These are phyloP conservation scores for Stictonetta naevosa DNA, from an alignment of 2,113 vertebrate genomes.

Conservation along the genomic window DNA sequence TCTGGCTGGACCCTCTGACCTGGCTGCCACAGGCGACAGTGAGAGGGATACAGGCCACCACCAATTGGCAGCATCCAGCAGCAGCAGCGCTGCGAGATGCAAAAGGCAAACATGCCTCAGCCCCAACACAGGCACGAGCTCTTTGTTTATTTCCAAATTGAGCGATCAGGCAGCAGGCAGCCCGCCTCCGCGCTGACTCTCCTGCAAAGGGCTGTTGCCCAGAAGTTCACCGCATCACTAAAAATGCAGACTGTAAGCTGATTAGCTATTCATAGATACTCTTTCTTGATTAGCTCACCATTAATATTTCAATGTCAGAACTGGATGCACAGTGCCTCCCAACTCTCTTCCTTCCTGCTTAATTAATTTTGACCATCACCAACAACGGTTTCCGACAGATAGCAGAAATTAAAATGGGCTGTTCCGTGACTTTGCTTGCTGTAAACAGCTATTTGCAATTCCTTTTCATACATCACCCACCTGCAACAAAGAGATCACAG, in stretches of 20 bases:
- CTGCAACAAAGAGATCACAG: slow-evolving; percentile 43
- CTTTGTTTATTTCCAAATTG: slow-evolving; percentile 25
- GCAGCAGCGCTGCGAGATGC: neutral
- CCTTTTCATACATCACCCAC: slow-evolving; percentile 64
- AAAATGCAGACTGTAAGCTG: slow-evolving; percentile 53
- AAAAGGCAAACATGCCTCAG: neutral
- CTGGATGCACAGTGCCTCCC: slow-evolving; percentile 38
- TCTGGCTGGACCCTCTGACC: neutral
- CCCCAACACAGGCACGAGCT: neutral
- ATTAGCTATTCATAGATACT: slow-evolving; percentile 66
- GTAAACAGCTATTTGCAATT: slow-evolving; percentile 71
- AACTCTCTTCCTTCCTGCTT: slow-evolving; percentile 68
- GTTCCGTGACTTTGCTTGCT: slow-evolving; percentile 54
- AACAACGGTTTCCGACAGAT: slow-evolving; percentile 41
- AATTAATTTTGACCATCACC: slow-evolving; percentile 70
- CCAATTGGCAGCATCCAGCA: neutral
- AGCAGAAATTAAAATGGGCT: slow-evolving; percentile 69
- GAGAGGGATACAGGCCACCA: neutral
- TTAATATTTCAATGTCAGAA: slow-evolving; percentile 70
- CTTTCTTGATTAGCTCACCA: slow-evolving; percentile 64
- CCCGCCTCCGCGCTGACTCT: neutral
- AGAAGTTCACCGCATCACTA: slow-evolving; percentile 16
- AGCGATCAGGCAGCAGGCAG: neutral
- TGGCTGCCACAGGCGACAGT: neutral
- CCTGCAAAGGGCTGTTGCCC: slow-evolving; percentile 25